Percentiles rank a stretch among this genome's conserved stretches.
These are phyloP conservation scores for Notolabrus celidotus DNA, from an alignment of 2,797 vertebrate species.

Conservation along the genomic window DNA sequence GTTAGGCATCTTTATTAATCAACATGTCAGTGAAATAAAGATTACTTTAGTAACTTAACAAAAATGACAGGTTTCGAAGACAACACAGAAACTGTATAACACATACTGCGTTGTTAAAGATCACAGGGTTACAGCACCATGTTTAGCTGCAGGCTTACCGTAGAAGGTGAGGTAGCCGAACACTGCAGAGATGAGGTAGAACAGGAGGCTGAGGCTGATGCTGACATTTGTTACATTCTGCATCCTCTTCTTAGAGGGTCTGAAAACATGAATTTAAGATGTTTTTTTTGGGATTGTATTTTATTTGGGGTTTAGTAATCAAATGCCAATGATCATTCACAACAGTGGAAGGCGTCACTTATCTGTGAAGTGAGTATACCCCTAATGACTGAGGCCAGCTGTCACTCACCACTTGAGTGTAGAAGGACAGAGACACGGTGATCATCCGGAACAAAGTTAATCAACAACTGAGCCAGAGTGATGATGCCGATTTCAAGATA, in stretches of 20 bases:
- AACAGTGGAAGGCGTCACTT: too few species aligned
- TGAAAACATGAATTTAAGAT: constrained; percentile 63
- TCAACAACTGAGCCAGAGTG: too few species aligned
- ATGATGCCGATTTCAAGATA: too few species aligned
- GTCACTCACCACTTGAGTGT: too few species aligned
- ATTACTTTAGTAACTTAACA: neutral
- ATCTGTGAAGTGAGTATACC: too few species aligned
- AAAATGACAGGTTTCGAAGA: neutral
- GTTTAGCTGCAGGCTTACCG: constrained; percentile 80
- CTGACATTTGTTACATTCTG: constrained; percentile 90
- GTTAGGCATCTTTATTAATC: neutral
- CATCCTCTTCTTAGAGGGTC: constrained; percentile 93
- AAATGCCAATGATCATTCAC: too few species aligned
- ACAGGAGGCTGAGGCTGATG: constrained; percentile 90
- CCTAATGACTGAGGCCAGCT: too few species aligned
- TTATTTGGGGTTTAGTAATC: too few species aligned
- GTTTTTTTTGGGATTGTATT: too few species aligned
- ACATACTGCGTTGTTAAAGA: neutral
- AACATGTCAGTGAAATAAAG: neutral
- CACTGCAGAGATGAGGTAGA: constrained; percentile 92
- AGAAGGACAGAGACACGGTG: too few species aligned
- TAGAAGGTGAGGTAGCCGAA: constrained; percentile 99
- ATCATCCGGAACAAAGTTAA: too few species aligned
- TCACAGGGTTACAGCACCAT: neutral
- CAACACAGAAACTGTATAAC: neutral